Evolutionary conservation across 1,140 invertebrate genomes (phyloP).

Genomic region (Drosophila ficusphila): DNA sequence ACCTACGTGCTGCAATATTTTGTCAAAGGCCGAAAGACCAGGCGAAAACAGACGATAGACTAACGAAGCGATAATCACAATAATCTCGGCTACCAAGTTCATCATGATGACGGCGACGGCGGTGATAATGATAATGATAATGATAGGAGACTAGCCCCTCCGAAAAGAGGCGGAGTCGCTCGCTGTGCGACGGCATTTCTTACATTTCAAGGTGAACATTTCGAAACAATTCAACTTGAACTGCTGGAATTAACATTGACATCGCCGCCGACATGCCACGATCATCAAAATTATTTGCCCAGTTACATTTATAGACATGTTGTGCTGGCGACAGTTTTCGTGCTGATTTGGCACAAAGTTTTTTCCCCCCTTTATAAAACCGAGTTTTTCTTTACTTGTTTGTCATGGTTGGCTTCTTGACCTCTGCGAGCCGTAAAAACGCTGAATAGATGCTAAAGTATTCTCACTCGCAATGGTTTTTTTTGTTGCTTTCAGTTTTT

Average conservation of each 20-base stretch:
- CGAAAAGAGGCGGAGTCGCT: conserved; percentile 57
- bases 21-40: conserved; percentile 66
- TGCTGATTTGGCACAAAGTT: conserved; percentile 45
- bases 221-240: conserved; percentile 81
- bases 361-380: conserved; percentile 14
- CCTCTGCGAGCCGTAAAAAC: conserved; percentile 6
- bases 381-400: conserved; percentile 3
- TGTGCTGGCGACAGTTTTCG: conserved; percentile 39
- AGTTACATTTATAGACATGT: conserved; percentile 3
- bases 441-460: neutral
- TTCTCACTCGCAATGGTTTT: no score
- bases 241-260: conserved; percentile 78
- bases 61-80: conserved; percentile 63
- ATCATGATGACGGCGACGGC: conserved; percentile 40
- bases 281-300: neutral
- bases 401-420: conserved; percentile 22
- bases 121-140: conserved; percentile 27
- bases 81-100: conserved; percentile 40
- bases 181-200: conserved; percentile 47
- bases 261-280: conserved; percentile 62
- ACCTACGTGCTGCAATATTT: conserved; percentile 72
- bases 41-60: conserved; percentile 54
- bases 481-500: neutral
- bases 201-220: conserved; percentile 79
- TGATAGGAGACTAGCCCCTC: conserved; percentile 41